Conservation (phyloP, 1,140 invertebrate species). For the Caenorhabditis latens region DNA sequence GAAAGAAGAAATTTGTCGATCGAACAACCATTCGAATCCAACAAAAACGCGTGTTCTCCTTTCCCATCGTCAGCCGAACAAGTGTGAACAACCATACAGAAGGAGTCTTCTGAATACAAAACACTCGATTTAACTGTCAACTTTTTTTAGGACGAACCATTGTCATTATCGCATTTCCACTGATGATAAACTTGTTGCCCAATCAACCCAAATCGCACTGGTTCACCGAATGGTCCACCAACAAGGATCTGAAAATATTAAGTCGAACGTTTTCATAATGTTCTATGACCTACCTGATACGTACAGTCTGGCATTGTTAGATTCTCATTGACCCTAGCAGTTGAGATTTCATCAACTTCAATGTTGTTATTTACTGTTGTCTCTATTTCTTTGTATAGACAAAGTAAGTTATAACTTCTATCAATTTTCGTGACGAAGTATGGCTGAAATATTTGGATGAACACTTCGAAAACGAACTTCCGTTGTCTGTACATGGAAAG, state of each 20-base stretch:
- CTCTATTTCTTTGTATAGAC: background rate
- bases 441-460: slow-evolving; percentile 1
- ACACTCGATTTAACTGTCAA: background rate
- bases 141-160: background rate
- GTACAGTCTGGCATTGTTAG: background rate
- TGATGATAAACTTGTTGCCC: slow-evolving; percentile 10
- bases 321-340: background rate
- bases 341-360: background rate
- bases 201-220: background rate
- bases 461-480: background rate
- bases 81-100: slow-evolving; percentile 21
- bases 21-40: background rate
- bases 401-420: background rate
- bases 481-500: background rate
- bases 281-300: background rate
- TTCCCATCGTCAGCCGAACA: background rate
- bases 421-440: background rate
- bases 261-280: no score
- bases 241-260: background rate
- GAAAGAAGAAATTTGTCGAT: slow-evolving; percentile 5
- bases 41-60: background rate
- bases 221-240: background rate
- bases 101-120: background rate
- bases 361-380: background rate
- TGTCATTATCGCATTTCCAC: background rate